Evolutionary conservation across 2,113 vertebrate genomes (phyloP).

Genomic region (Myanophis thanlyinensis): DNA sequence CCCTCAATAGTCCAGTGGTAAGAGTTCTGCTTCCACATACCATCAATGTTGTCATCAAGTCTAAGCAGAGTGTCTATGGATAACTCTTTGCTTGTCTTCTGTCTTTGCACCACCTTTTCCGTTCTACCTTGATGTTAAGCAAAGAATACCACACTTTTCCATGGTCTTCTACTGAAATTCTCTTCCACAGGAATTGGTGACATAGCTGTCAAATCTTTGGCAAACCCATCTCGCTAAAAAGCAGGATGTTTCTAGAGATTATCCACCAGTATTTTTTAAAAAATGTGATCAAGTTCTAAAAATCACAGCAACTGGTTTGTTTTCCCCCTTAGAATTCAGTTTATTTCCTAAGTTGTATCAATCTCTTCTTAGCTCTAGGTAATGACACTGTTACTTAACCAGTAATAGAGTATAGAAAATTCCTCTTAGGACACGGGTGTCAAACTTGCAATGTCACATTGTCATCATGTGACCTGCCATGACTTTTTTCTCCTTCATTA

Average conservation of each 20-base stretch:
- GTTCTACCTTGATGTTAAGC: background rate
- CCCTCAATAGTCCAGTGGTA: background rate
- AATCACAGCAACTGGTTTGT: background rate
- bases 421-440: background rate
- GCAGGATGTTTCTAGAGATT: background rate
- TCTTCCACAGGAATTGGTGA: background rate
- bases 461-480: too few species aligned
- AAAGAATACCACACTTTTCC: background rate
- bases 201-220: background rate
- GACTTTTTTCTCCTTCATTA: too few species aligned
- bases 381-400: background rate
- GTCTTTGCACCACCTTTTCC: background rate
- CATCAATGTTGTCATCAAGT: background rate
- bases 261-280: background rate
- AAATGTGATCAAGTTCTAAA: background rate
- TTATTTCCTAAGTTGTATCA: background rate
- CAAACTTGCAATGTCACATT: too few species aligned
- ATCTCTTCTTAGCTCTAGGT: background rate
- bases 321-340: background rate
- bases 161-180: background rate
- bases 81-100: background rate
- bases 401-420: background rate
- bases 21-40: background rate
- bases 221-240: background rate
- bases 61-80: background rate